Percentiles rank a stretch among this genome's conserved stretches.
phyloP scores from a whole-genome alignment of 2,888 invertebrate genomes.

The Acleris laterana region DNA sequence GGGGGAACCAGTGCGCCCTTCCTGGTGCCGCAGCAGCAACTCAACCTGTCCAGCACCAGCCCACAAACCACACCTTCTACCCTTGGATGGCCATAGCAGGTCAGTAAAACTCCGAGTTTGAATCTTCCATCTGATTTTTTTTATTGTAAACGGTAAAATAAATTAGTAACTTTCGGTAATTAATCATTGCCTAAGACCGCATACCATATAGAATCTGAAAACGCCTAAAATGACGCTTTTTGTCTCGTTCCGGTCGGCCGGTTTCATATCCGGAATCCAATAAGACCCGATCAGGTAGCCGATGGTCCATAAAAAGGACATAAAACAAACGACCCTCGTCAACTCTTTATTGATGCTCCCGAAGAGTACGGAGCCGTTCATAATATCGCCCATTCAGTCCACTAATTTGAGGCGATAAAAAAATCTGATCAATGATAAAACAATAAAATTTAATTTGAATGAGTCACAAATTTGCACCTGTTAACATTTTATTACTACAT shows the following conservation, averaged over 20 bases:
- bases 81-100: slow-evolving; percentile 99
- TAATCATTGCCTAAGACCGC: slow-evolving; percentile 43
- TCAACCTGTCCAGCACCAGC: slow-evolving; percentile 94
- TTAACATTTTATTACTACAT: slow-evolving; percentile 13
- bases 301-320: slow-evolving; percentile 79
- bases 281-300: slow-evolving; percentile 69
- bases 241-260: slow-evolving; percentile 10
- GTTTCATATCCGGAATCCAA: slow-evolving; percentile 59
- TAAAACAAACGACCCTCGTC: slow-evolving; percentile 80
- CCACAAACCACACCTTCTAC: slow-evolving; percentile 96
- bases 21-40: slow-evolving; percentile 92
- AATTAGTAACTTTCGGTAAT: slow-evolving; percentile 35
- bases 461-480: slow-evolving; percentile 26
- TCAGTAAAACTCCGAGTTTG: slow-evolving; percentile 79
- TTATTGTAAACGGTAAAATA: slow-evolving; percentile 3
- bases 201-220: slow-evolving; percentile 47
- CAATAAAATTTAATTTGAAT: slow-evolving; percentile 35
- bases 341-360: slow-evolving; percentile 77
- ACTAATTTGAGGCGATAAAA: slow-evolving; percentile 33
- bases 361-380: slow-evolving; percentile 67
- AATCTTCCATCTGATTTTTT: slow-evolving; percentile 5
- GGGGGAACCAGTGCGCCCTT: slow-evolving; percentile 95
- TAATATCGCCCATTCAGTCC: slow-evolving; percentile 65
- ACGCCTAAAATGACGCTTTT: slow-evolving; percentile 69
- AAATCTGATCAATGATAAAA: slow-evolving; percentile 35